Evolutionary conservation across 92 coral and sea anemone genomes (phyloP).

Genomic region (Palythoa grandis): DNA sequence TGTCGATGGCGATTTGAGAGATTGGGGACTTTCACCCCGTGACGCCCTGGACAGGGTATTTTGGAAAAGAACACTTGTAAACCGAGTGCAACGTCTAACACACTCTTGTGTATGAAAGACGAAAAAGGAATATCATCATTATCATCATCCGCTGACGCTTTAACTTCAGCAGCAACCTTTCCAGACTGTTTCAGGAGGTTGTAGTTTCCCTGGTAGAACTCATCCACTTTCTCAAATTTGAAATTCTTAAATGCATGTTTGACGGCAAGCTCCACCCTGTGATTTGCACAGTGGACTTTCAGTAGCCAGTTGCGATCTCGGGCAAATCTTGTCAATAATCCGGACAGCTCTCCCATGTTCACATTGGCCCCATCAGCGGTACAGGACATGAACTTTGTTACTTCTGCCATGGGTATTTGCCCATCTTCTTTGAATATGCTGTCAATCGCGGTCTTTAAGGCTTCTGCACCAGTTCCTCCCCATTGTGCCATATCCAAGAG

Average conservation of each 20-base stretch:
- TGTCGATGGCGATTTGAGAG: no score
- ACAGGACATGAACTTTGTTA: slow-evolving; percentile 24
- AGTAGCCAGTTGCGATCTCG: slow-evolving; percentile 42
- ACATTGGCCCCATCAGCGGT: slow-evolving; percentile 48
- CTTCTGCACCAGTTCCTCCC: slow-evolving; percentile 43
- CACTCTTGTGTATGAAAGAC: no score
- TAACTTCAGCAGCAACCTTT: neutral
- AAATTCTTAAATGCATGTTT: slow-evolving; percentile 27
- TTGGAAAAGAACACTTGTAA: no score
- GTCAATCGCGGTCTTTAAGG: slow-evolving; percentile 39
- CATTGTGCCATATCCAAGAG: slow-evolving; percentile 49
- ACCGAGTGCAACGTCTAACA: no score
- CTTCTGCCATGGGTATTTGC: slow-evolving; percentile 9
- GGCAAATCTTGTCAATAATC: neutral
- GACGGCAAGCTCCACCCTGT: slow-evolving; percentile 40
- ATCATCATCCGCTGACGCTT: no score
- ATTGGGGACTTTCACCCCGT: no score
- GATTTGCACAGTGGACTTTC: slow-evolving; percentile 48
- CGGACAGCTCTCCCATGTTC: slow-evolving; percentile 1
- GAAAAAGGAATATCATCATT: no score
- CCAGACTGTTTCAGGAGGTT: slow-evolving; percentile 24
- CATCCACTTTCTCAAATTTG: slow-evolving; percentile 30
- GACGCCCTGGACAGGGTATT: no score
- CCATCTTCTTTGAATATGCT: slow-evolving; percentile 27
- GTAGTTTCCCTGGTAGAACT: slow-evolving; percentile 41